phyloP scores from a whole-genome alignment of 2,888 invertebrate genomes.

The Ophion costatus region DNA sequence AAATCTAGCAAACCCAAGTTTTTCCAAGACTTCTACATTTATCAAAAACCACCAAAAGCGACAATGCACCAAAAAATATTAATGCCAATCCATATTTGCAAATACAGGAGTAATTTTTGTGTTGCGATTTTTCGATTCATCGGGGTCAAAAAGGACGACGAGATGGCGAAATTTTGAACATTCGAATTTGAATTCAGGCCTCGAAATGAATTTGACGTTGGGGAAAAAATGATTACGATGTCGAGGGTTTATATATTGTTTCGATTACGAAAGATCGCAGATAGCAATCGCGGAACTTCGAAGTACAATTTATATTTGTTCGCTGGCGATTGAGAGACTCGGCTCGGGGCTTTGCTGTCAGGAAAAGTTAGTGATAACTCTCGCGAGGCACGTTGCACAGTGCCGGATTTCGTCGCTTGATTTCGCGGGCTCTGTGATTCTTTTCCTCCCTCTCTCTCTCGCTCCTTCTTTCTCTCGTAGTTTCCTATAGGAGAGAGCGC shows the following conservation, averaged over 20 bases:
- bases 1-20: background rate
- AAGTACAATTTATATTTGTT: background rate
- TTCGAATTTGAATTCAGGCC: too few species aligned
- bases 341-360: constrained; percentile 21
- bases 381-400: constrained; percentile 77
- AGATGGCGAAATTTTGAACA: too few species aligned
- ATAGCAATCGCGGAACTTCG: background rate
- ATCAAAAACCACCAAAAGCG: too few species aligned
- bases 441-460: background rate
- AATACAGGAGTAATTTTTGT: too few species aligned
- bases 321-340: constrained; percentile 18
- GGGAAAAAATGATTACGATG: too few species aligned
- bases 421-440: constrained; percentile 58
- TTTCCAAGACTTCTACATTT: too few species aligned
- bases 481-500: constrained; percentile 71
- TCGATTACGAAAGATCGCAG: background rate
- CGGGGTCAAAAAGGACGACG: too few species aligned
- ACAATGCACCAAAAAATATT: background rate
- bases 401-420: constrained; percentile 71
- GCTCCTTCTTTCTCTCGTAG: constrained; percentile 74
- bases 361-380: constrained; percentile 68
- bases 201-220: too few species aligned
- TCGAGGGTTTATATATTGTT: background rate
- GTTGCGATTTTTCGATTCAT: too few species aligned
- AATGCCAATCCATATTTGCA: too few species aligned